Conservation (phyloP, 1,140 invertebrate genomes). For the Drosophila nikananu region DNA sequence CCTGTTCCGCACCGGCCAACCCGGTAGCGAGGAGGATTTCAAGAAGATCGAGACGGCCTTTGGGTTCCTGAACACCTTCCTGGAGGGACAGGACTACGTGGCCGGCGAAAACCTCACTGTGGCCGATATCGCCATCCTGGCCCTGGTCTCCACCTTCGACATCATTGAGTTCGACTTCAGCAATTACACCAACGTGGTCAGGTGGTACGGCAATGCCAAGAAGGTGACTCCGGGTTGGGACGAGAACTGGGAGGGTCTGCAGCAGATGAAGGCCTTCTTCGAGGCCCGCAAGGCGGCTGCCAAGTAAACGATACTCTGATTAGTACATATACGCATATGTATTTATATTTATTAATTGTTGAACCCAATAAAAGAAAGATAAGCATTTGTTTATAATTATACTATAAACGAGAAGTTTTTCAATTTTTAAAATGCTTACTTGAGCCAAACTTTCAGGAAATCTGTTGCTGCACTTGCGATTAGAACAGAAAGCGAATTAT, state of each 20-base stretch:
- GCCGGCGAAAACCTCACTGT: slow-evolving; percentile 46
- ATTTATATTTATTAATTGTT: slow-evolving; percentile 1
- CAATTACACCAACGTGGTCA: slow-evolving; percentile 47
- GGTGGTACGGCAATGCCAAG: slow-evolving; percentile 47
- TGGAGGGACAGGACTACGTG: slow-evolving; percentile 46
- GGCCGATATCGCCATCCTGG: slow-evolving; percentile 46
- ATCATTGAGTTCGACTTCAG: slow-evolving; percentile 25
- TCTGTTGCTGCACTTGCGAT: neutral
- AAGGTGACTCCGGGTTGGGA: slow-evolving; percentile 58
- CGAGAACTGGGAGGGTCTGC: slow-evolving; percentile 22
- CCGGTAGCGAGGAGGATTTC: slow-evolving; percentile 24
- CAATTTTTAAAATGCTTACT: neutral
- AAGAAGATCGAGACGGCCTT: slow-evolving; percentile 39
- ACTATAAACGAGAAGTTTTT: neutral
- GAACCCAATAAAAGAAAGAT: slow-evolving; percentile 9
- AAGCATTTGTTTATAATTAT: neutral
- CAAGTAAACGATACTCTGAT: slow-evolving; percentile 2
- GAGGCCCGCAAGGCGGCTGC: neutral
- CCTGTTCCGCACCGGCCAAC: slow-evolving; percentile 35
- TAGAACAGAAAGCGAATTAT: neutral
- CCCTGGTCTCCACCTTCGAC: slow-evolving; percentile 41
- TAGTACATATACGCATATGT: neutral
- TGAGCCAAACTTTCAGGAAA: neutral
- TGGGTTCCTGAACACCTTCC: slow-evolving; percentile 33
- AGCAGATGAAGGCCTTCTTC: slow-evolving; percentile 5